A percentile compares a stretch with the other conserved stretches of the same genome.
Conservation (phyloP, 92 coral and sea anemone genomes). For the Zoanthus sociatus region DNA sequence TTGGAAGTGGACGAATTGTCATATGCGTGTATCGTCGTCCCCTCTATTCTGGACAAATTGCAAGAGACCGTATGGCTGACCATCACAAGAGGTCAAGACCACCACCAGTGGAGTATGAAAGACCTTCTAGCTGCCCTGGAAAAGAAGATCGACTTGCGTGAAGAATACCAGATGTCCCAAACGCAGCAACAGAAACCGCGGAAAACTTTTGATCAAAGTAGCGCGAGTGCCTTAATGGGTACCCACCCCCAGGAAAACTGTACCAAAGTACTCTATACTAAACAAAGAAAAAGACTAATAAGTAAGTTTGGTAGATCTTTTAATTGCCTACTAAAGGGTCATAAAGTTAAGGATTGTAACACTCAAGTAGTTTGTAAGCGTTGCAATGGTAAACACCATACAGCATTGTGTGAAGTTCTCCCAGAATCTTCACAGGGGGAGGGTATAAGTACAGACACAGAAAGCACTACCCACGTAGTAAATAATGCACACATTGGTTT, state of each 20-base stretch:
- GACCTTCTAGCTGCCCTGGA: constrained; percentile 33
- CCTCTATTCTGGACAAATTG: constrained; percentile 44
- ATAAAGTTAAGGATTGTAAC: constrained; percentile 10
- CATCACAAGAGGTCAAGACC: constrained; percentile 58
- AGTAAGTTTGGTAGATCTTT: constrained; percentile 18
- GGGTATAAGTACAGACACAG: background rate
- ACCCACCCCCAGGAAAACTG: constrained; percentile 8
- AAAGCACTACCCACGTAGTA: background rate
- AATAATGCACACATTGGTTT: background rate
- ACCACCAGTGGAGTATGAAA: constrained; percentile 39
- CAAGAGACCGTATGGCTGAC: constrained; percentile 50
- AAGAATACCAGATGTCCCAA: constrained; percentile 24
- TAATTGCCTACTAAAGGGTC: background rate
- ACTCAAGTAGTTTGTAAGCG: constrained; percentile 16
- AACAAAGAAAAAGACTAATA: constrained; percentile 2
- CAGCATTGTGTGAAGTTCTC: constrained; percentile 34
- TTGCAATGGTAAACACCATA: constrained; percentile 17
- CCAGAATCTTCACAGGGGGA: constrained; percentile 27
- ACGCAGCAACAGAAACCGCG: background rate
- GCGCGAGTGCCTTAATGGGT: background rate
- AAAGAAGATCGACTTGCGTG: constrained; percentile 36
- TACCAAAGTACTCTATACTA: background rate
- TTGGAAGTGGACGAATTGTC: constrained; percentile 52
- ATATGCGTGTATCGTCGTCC: constrained; percentile 51
- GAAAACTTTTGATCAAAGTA: constrained; percentile 1